Percentiles rank a stretch among this genome's conserved stretches.
Conservation (phyloP, 2,888 invertebrate species). For the Mayetiola destructor region DNA sequence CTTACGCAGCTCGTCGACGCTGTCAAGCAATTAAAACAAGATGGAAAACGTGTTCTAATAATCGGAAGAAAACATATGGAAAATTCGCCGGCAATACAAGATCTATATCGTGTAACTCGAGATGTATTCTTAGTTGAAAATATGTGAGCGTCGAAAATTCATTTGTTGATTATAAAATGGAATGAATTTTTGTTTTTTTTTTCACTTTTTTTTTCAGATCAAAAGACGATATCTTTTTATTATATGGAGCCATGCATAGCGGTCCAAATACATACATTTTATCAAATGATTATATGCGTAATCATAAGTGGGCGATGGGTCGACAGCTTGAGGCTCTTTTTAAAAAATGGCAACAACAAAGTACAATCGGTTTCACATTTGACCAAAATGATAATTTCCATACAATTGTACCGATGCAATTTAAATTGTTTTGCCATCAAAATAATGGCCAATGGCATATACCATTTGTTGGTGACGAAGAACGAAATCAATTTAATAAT, state of each 20-base stretch:
- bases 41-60: neutral
- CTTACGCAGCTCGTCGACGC: too few species aligned
- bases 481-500: neutral
- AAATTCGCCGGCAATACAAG: neutral
- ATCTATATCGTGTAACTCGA: neutral
- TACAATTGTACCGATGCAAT: neutral
- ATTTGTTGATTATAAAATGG: neutral
- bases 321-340: neutral
- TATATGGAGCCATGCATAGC: neutral
- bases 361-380: neutral
- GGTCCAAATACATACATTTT: neutral
- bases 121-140: neutral
- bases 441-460: neutral
- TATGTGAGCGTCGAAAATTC: neutral
- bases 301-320: neutral
- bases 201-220: neutral
- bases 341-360: neutral
- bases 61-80: neutral
- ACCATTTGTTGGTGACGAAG: neutral
- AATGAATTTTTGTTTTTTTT: neutral
- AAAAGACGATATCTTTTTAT: neutral
- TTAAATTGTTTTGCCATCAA: neutral
- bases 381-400: neutral
- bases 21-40: neutral
- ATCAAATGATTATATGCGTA: neutral